Percentiles rank a stretch among this genome's conserved stretches.
Conservation (phyloP, 1,140 invertebrate species). For the Oryzaephilus surinamensis region DNA sequence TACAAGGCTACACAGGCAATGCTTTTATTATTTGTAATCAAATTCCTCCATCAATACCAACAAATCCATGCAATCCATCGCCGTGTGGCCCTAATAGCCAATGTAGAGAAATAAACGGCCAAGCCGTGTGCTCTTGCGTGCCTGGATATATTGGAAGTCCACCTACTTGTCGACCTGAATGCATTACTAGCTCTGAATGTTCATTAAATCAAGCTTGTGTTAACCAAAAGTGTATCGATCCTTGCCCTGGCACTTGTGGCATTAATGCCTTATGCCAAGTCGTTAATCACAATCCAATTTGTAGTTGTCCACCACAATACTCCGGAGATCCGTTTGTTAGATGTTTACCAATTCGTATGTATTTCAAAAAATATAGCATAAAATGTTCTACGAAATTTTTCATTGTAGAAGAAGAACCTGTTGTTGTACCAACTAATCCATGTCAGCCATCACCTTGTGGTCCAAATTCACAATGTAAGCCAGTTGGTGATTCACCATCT, state of each 20-base stretch:
- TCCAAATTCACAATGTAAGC: conserved; percentile 54
- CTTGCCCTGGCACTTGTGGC: conserved; percentile 56
- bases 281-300: conserved; percentile 67
- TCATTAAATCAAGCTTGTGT: conserved; percentile 52
- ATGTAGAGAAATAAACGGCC: conserved; percentile 48
- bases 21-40: conserved; percentile 52
- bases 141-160: conserved; percentile 50
- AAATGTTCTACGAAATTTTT: background rate
- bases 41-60: conserved; percentile 15
- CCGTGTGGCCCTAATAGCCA: conserved; percentile 56
- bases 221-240: conserved; percentile 57
- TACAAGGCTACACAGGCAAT: conserved; percentile 59
- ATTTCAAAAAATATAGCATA: background rate
- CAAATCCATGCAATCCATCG: conserved; percentile 51
- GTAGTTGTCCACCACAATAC: conserved; percentile 53
- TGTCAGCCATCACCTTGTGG: conserved; percentile 62
- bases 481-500: conserved; percentile 45
- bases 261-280: conserved; percentile 51
- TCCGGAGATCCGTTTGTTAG: conserved; percentile 61
- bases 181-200: conserved; percentile 56
- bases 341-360: conserved; percentile 35
- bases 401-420: conserved; percentile 13
- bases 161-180: conserved; percentile 55
- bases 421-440: conserved; percentile 40
- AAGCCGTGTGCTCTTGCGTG: conserved; percentile 55